These are phyloP conservation scores for Hephaestus fuliginosus DNA, from an alignment of 2,797 vertebrate genomes.

Conservation along the genomic window DNA sequence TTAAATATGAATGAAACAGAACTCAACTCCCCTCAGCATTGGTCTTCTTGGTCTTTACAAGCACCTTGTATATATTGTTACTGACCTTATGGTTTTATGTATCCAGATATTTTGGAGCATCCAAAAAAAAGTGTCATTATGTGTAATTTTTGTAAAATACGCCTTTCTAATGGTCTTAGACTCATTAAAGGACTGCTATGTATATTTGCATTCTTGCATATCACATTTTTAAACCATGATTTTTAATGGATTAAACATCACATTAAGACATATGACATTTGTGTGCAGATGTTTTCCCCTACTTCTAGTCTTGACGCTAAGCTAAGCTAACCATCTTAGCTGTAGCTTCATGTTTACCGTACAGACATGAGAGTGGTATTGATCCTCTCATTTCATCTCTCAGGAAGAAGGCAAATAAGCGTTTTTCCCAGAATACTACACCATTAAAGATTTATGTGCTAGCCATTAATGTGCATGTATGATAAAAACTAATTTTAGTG, in stretches of 20 bases:
- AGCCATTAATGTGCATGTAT: slow-evolving; percentile 1
- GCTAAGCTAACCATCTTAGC: neutral
- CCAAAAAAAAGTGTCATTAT: neutral
- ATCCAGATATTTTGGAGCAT: neutral
- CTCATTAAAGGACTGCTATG: neutral
- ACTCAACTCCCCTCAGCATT: neutral
- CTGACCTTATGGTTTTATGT: neutral
- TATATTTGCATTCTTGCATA: no score
- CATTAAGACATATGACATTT: no score
- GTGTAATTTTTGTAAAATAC: neutral
- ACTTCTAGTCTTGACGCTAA: neutral
- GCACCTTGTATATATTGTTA: neutral
- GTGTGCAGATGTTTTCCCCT: neutral
- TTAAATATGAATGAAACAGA: slow-evolving; percentile 5
- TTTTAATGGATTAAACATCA: neutral
- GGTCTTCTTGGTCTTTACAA: neutral
- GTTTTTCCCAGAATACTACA: neutral
- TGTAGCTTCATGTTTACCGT: neutral
- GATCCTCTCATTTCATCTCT: neutral
- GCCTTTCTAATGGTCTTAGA: no score
- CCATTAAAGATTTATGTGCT: neutral
- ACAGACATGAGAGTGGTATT: no score
- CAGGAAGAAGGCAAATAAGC: neutral
- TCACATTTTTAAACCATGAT: neutral
- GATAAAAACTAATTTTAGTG: neutral